Evolutionary conservation across 2,113 vertebrate species (phyloP).

Genomic region (Garra rufa): DNA sequence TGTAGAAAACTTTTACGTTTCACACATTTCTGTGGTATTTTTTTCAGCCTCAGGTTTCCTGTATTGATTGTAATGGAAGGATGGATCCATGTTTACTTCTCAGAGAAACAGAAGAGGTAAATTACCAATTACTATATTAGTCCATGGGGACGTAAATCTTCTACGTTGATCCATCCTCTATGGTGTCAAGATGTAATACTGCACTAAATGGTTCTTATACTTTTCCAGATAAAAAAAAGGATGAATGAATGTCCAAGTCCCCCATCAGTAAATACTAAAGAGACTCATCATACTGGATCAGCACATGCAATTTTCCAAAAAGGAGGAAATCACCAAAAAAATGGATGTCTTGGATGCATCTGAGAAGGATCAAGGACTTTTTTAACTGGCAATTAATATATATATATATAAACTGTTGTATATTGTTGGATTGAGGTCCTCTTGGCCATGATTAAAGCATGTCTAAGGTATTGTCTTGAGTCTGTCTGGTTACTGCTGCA

Average conservation of each 20-base stretch:
- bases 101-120: accelerated
- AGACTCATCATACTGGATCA: accelerated
- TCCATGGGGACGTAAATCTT: not conserved
- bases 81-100: not conserved
- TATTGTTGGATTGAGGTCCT: too few relatives aligned
- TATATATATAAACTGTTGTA: too few relatives aligned
- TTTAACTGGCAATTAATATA: not conserved
- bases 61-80: not conserved
- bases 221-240: not conserved
- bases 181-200: not conserved
- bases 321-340: not conserved
- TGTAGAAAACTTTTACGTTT: not conserved
- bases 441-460: too few relatives aligned
- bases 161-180: not conserved
- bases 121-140: not conserved
- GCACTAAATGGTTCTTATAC: not conserved
- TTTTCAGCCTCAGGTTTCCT: constrained; percentile 19
- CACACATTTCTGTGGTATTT: not conserved
- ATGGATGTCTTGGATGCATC: constrained; percentile 32
- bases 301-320: accelerated
- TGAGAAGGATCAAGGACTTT: not conserved
- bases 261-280: accelerated
- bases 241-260: accelerated
- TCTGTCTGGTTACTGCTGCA: too few relatives aligned
- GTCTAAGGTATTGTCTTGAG: too few relatives aligned